Conservation (phyloP, 2,888 invertebrate species). For the Brachypalpus laphriformis region DNA sequence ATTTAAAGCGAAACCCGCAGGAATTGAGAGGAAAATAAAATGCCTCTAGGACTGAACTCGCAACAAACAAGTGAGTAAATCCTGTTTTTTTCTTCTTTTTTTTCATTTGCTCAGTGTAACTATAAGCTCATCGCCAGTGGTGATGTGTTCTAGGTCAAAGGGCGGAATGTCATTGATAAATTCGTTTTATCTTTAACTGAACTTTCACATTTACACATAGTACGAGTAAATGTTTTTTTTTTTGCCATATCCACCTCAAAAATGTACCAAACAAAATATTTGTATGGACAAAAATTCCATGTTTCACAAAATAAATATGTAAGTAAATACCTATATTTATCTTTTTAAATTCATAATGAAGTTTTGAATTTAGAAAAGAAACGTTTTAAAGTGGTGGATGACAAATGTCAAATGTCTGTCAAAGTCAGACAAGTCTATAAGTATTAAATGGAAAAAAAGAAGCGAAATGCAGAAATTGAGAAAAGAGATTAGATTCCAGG, state of each 20-base stretch:
- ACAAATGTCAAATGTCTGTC: background rate
- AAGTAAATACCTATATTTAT: background rate
- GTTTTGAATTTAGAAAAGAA: background rate
- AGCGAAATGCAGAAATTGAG: background rate
- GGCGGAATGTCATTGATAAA: background rate
- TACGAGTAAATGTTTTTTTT: background rate
- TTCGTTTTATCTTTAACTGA: background rate
- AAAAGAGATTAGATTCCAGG: too few relatives aligned
- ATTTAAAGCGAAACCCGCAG: background rate
- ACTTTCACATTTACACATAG: background rate
- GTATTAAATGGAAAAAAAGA: background rate
- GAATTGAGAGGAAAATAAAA: background rate
- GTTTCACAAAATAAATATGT: background rate
- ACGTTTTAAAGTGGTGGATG: background rate
- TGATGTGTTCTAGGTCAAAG: background rate
- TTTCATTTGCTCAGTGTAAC: background rate
- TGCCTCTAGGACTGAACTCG: background rate
- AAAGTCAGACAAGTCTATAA: background rate
- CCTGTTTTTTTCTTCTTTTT: background rate
- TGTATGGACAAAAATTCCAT: background rate
- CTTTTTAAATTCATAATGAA: background rate
- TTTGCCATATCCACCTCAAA: background rate
- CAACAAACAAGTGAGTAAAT: background rate
- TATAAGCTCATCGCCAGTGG: background rate
- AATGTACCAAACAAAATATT: background rate